Conservation (phyloP, 2,797 vertebrate genomes). For the Serranus cabrilla region DNA sequence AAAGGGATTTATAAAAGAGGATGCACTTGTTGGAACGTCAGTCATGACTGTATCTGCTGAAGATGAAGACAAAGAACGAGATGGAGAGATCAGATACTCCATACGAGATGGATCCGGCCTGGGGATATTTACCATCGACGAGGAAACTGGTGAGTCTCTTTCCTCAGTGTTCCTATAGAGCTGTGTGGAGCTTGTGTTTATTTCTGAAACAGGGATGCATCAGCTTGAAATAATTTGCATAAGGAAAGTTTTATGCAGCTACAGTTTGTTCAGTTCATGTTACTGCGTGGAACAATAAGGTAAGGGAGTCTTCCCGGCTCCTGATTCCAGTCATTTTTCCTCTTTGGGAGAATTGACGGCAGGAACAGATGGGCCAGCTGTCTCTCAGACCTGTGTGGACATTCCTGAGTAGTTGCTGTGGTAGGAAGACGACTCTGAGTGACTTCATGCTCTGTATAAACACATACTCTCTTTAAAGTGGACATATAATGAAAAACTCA, state of each 20-base stretch:
- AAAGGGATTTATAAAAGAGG: conserved; percentile 94
- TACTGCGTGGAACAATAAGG: conserved; percentile 48
- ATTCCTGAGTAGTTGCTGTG: conserved; percentile 78
- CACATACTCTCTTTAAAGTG: conserved; percentile 7
- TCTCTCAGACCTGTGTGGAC: conserved; percentile 78
- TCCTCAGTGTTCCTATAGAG: conserved; percentile 5
- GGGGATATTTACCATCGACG: conserved; percentile 95
- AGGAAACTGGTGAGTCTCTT: conserved; percentile 93
- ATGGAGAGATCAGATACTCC: conserved; percentile 95
- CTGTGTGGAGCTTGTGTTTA: conserved; percentile 45
- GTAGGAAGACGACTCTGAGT: conserved; percentile 60
- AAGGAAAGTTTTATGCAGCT: conserved; percentile 29
- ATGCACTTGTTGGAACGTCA: conserved; percentile 89
- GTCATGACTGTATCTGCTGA: conserved; percentile 93
- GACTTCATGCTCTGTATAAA: conserved; percentile 41
- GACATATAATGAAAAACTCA: too few relatives aligned
- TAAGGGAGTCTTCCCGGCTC: conserved; percentile 58
- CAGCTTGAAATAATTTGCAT: conserved; percentile 42
- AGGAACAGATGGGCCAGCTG: conserved; percentile 82
- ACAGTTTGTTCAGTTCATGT: conserved; percentile 36
- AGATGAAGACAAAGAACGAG: conserved; percentile 93
- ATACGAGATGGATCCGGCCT: conserved; percentile 96
- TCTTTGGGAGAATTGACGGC: conserved; percentile 64
- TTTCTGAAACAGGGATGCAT: conserved; percentile 40
- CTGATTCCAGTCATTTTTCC: conserved; percentile 75